Evolutionary conservation across 2,113 vertebrate genomes (phyloP).

Genomic region (Ranitomeya imitator): DNA sequence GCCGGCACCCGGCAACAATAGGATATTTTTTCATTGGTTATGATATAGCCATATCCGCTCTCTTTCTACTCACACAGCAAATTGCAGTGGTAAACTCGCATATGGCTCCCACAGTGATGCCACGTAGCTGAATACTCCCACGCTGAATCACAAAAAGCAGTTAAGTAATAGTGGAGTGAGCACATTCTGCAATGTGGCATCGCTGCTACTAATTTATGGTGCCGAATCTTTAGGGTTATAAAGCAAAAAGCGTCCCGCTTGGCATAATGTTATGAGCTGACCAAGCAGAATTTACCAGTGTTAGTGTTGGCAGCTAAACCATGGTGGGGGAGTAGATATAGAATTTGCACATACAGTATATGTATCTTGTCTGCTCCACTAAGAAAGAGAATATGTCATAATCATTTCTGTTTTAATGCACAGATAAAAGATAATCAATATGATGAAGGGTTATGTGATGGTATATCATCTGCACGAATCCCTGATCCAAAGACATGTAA

Average conservation of each 20-base stretch:
- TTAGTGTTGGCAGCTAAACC: not conserved
- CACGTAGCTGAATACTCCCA: no score
- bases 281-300: not conserved
- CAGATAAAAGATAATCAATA: not conserved
- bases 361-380: not conserved
- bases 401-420: not conserved
- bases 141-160: no score
- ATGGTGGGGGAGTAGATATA: not conserved
- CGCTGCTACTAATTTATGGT: no score
- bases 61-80: no score
- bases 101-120: no score
- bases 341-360: not conserved
- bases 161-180: no score
- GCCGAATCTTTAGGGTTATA: no score
- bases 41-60: no score
- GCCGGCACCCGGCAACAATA: no score
- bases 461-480: not conserved
- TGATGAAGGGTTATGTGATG: not conserved
- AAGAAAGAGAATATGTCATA: not conserved
- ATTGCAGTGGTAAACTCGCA: no score
- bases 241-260: not conserved
- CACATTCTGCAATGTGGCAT: no score
- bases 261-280: not conserved
- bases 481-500: constrained; percentile 42
- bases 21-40: no score